Evolutionary conservation across 2,888 invertebrate genomes (phyloP).

Genomic region (Rotaria sp.): DNA sequence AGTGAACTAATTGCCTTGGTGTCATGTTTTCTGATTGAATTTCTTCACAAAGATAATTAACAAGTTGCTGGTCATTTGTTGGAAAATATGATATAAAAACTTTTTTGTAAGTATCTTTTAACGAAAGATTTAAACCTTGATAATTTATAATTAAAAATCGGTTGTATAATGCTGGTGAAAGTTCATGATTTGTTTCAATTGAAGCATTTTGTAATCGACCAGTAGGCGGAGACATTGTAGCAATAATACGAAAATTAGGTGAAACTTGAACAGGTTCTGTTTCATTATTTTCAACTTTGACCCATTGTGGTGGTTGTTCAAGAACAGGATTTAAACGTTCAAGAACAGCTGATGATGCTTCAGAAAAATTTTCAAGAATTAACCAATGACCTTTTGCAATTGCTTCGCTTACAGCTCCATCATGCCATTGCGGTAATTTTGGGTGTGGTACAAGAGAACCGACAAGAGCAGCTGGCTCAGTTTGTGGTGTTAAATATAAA

Average conservation of each 20-base stretch:
- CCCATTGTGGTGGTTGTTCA: slow-evolving; percentile 78
- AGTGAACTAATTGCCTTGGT: neutral
- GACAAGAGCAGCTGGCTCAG: neutral
- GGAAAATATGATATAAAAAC: neutral
- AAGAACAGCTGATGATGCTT: slow-evolving; percentile 63
- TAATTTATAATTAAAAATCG: slow-evolving; percentile 56
- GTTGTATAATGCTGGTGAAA: slow-evolving; percentile 83
- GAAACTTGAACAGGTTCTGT: slow-evolving; percentile 57
- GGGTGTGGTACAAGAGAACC: neutral
- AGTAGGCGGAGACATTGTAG: slow-evolving; percentile 99
- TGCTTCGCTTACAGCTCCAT: neutral
- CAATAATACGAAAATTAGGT: slow-evolving; percentile 78
- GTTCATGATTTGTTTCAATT: slow-evolving; percentile 62
- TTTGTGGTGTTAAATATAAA: neutral
- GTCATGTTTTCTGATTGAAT: neutral
- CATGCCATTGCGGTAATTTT: neutral
- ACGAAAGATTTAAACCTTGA: neutral
- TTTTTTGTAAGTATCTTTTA: neutral
- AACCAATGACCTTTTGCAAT: neutral
- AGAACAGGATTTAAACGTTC: slow-evolving; percentile 91
- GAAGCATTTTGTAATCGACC: slow-evolving; percentile 64
- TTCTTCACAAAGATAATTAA: neutral
- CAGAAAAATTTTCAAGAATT: neutral
- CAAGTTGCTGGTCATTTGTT: neutral
- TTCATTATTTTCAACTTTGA: slow-evolving; percentile 68